Conservation (phyloP, 35 echinoderm and acorn worm species). For the Stichopus chloronotus region DNA sequence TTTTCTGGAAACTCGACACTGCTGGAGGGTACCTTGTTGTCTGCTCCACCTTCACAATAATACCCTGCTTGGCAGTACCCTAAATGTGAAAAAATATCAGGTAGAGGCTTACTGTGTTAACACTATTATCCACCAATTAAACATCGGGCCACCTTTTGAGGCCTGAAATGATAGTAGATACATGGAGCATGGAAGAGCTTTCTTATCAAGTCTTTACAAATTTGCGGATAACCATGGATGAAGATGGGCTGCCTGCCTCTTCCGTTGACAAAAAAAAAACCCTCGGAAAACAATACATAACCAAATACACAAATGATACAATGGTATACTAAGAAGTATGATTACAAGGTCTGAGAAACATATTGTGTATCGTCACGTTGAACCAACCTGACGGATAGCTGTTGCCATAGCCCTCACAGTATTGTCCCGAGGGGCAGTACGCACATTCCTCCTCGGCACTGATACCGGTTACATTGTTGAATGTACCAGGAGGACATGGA, state of each 20-base stretch:
- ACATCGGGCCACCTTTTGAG: neutral
- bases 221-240: no score
- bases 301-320: no score
- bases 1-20: slow-evolving; percentile 69
- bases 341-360: no score
- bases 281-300: no score
- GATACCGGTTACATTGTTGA: slow-evolving; percentile 88
- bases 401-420: slow-evolving; percentile 89
- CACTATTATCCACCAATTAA: neutral
- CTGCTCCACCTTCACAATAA: slow-evolving; percentile 82
- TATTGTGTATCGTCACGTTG: no score
- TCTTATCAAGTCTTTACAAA: no score
- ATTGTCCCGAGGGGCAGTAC: slow-evolving; percentile 81
- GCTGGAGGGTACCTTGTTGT: slow-evolving; percentile 60
- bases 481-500: slow-evolving; percentile 89
- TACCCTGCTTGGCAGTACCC: slow-evolving; percentile 88
- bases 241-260: no score
- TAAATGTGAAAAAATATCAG: neutral
- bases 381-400: slow-evolving; percentile 85
- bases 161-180: neutral
- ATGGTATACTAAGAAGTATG: no score
- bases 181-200: neutral
- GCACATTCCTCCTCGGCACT: slow-evolving; percentile 80
- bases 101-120: neutral
- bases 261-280: no score